Percentiles rank a stretch among this genome's conserved stretches.
These are phyloP conservation scores for Melanotaenia nigrans DNA, from an alignment of 2,797 vertebrate genomes.

Conservation along the genomic window DNA sequence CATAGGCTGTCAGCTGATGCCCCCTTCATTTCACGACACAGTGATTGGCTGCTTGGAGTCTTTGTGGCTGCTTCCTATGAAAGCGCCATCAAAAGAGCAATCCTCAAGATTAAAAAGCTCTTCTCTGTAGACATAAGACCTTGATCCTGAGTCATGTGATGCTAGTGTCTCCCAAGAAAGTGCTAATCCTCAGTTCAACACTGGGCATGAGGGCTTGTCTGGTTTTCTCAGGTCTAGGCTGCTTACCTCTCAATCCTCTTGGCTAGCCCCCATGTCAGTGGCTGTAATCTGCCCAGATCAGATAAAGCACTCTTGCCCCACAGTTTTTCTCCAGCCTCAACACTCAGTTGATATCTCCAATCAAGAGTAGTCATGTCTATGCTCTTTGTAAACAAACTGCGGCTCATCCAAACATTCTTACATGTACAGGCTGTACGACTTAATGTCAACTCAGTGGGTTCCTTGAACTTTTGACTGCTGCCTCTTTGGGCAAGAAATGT, in stretches of 20 bases:
- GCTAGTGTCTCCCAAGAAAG: constrained; percentile 62
- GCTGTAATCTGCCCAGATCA: constrained; percentile 76
- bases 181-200: constrained; percentile 74
- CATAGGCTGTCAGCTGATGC: constrained; percentile 9
- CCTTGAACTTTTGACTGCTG: constrained; percentile 67
- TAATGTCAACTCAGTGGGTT: constrained; percentile 31
- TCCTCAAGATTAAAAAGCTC: constrained; percentile 65
- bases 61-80: constrained; percentile 23
- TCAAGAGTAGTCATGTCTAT: constrained; percentile 40
- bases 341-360: constrained; percentile 38
- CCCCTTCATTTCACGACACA: constrained; percentile 18
- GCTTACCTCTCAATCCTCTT: constrained; percentile 84
- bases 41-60: not conserved
- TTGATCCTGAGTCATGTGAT: constrained; percentile 74
- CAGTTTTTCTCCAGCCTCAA: constrained; percentile 34
- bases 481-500: constrained; percentile 19
- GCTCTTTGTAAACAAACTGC: constrained; percentile 55
- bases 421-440: constrained; percentile 34
- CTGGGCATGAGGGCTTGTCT: constrained; percentile 77
- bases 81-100: constrained; percentile 63
- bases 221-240: constrained; percentile 78
- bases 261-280: constrained; percentile 63
- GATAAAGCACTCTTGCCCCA: constrained; percentile 55
- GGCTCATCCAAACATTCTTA: constrained; percentile 43
- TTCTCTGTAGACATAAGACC: constrained; percentile 64